Evolutionary conservation across 2,113 vertebrate species (phyloP).

Genomic region (Peromyscus maniculatus): DNA sequence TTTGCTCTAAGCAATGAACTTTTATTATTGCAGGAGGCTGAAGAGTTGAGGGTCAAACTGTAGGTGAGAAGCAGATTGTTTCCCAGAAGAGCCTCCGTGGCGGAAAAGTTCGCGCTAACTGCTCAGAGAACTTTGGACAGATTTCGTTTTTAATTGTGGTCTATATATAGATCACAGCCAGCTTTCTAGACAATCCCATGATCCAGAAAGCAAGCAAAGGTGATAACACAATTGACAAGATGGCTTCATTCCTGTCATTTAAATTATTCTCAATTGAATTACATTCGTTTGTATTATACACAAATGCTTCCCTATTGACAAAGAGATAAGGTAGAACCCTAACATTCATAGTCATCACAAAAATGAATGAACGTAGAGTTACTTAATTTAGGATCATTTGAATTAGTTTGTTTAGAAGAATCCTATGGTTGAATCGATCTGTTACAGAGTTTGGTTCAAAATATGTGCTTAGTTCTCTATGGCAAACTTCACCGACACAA

Average conservation of each 20-base stretch:
- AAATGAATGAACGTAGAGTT: conserved; percentile 33
- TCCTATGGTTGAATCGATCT: not conserved
- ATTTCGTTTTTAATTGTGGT: conserved; percentile 20
- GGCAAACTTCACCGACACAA: conserved; percentile 28
- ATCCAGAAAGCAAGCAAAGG: not conserved
- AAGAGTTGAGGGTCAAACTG: conserved; percentile 58
- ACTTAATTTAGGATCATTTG: conserved; percentile 33
- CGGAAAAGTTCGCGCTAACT: conserved; percentile 52
- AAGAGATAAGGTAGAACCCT: not conserved
- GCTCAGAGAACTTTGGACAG: conserved; percentile 56
- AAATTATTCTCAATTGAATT: conserved; percentile 38
- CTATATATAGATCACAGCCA: not conserved
- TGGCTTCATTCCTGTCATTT: not conserved
- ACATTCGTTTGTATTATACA: not conserved
- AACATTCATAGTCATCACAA: not conserved
- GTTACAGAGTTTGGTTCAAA: conserved; percentile 46
- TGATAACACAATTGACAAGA: not conserved
- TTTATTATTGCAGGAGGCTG: conserved; percentile 65
- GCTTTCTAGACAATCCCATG: conserved; percentile 48
- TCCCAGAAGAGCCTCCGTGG: not conserved
- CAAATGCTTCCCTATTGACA: not conserved
- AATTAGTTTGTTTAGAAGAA: conserved; percentile 53
- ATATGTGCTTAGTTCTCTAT: conserved; percentile 47
- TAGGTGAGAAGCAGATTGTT: conserved; percentile 58
- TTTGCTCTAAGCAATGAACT: conserved; percentile 64